A percentile compares a stretch with the other conserved stretches of the same genome.
Evolutionary conservation across 2,888 invertebrate genomes (phyloP).

Genomic region (Drosophila anceps): DNA sequence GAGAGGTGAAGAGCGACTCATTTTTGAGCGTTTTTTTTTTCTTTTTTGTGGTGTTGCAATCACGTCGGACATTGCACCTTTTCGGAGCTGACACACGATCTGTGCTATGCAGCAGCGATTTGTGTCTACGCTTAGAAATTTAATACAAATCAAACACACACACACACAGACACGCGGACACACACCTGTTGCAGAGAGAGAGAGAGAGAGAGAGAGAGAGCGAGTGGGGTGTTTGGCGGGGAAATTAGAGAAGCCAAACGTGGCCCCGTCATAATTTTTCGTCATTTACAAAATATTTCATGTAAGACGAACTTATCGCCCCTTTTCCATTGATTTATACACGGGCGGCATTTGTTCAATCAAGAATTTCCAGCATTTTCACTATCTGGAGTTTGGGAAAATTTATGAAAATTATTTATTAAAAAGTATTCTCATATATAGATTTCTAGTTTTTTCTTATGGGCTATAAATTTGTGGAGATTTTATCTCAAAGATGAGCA

Average conservation of each 20-base stretch:
- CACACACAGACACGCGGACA: background rate
- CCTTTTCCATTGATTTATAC: conserved; percentile 70
- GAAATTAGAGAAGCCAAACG: conserved; percentile 52
- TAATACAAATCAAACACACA: conserved; percentile 57
- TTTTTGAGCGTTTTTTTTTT: conserved; percentile 16
- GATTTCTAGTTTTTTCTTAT: conserved; percentile 56
- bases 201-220: no score
- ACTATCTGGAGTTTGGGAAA: conserved; percentile 52
- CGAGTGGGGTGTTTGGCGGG: conserved; percentile 48
- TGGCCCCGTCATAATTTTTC: conserved; percentile 64
- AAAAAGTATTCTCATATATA: conserved; percentile 77
- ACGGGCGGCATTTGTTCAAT: conserved; percentile 64
- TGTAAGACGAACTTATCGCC: conserved; percentile 65
- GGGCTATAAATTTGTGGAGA: conserved; percentile 81
- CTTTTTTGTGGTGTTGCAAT: conserved; percentile 66
- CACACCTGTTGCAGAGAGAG: no score
- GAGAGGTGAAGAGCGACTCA: background rate
- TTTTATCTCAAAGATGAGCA: conserved; percentile 79
- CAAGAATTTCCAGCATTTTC: conserved; percentile 6
- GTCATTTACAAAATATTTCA: conserved; percentile 39
- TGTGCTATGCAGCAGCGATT: conserved; percentile 77
- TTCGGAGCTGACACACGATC: conserved; percentile 75
- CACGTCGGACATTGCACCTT: conserved; percentile 81
- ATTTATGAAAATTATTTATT: conserved; percentile 83
- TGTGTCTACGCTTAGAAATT: conserved; percentile 81